These are phyloP conservation scores for Baccha elongata DNA, from an alignment of 2,888 invertebrate genomes.

Conservation along the genomic window DNA sequence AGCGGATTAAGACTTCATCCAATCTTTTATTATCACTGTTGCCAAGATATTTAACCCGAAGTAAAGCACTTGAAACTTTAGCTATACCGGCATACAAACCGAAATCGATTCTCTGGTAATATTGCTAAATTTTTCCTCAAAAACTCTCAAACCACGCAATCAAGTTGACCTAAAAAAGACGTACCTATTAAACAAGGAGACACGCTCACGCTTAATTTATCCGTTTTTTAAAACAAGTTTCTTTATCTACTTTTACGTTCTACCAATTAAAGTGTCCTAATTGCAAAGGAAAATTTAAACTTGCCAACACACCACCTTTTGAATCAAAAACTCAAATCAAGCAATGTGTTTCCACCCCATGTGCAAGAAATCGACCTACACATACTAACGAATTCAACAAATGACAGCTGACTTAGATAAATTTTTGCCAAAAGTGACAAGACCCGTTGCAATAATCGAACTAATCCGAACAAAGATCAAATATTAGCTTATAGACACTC, in stretches of 20 bases:
- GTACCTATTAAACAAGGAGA: too few species aligned
- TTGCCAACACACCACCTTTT: background rate
- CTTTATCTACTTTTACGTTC: slow-evolving; percentile 17
- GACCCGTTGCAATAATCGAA: background rate
- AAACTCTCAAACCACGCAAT: too few species aligned
- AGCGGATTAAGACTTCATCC: too few species aligned
- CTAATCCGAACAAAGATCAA: slow-evolving; percentile 42
- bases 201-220: too few species aligned
- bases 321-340: background rate
- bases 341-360: slow-evolving; percentile 20
- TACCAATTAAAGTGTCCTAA: slow-evolving; percentile 40
- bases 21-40: too few species aligned
- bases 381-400: slow-evolving; percentile 20
- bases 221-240: slow-evolving; percentile 10
- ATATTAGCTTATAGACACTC: slow-evolving; percentile 29
- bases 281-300: slow-evolving; percentile 27
- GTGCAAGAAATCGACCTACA: slow-evolving; percentile 6
- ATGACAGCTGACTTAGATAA: slow-evolving; percentile 15
- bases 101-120: too few species aligned
- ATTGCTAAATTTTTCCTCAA: too few species aligned
- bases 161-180: too few species aligned
- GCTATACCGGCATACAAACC: too few species aligned
- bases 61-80: too few species aligned
- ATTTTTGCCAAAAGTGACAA: background rate
- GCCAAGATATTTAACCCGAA: too few species aligned